Conservation (phyloP, 1,140 invertebrate species). For the Cyclargus thomasi region DNA sequence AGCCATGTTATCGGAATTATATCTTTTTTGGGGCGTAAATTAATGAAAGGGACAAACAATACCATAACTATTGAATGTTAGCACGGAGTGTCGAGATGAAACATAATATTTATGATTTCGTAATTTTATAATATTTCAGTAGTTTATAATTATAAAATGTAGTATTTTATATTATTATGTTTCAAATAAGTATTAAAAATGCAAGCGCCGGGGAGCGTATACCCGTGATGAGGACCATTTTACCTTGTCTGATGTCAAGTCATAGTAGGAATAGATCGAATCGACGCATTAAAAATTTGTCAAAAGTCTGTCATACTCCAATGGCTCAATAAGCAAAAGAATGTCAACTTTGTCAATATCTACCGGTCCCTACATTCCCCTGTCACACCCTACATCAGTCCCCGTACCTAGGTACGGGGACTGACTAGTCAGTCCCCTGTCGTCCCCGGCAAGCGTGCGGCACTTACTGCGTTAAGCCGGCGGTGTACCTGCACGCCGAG, state of each 20-base stretch:
- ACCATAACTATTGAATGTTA: not conserved
- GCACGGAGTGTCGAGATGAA: not conserved
- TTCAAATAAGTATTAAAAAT: not conserved
- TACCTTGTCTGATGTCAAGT: not conserved
- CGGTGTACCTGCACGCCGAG: slow-evolving; percentile 89
- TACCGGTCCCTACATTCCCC: too few relatives aligned
- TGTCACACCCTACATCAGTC: too few relatives aligned
- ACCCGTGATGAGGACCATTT: not conserved
- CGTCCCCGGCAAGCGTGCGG: not conserved
- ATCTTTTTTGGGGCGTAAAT: too few relatives aligned
- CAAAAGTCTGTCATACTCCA: too few relatives aligned
- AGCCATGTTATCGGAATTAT: too few relatives aligned
- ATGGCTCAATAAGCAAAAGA: too few relatives aligned
- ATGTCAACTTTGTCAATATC: too few relatives aligned
- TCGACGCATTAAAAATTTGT: too few relatives aligned
- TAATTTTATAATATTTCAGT: not conserved
- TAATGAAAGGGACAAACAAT: not conserved
- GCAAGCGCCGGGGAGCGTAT: slow-evolving; percentile 17
- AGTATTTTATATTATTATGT: not conserved
- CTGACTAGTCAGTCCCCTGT: not conserved
- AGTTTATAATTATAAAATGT: too few relatives aligned
- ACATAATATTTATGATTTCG: not conserved
- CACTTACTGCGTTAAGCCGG: slow-evolving; percentile 68
- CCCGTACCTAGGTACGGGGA: too few relatives aligned
- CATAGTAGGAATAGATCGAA: not conserved